Evolutionary conservation across 2,797 vertebrate genomes (phyloP).

Genomic region (Sardinella longiceps): DNA sequence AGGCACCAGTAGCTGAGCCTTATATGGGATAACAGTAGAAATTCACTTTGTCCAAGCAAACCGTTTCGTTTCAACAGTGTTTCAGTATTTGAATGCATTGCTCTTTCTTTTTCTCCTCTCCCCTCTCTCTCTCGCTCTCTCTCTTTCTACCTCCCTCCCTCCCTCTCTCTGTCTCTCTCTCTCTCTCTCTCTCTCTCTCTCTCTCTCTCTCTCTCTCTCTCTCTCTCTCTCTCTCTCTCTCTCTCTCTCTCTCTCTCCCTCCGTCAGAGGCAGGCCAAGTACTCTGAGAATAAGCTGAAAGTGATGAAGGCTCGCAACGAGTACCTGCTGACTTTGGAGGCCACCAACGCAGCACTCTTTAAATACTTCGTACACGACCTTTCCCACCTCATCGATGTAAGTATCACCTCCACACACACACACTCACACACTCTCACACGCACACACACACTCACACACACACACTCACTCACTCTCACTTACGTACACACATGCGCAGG

Average conservation of each 20-base stretch:
- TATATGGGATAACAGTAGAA: background rate
- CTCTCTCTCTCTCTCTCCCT: constrained; percentile 29
- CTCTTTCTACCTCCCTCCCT: background rate
- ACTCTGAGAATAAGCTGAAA: constrained; percentile 98
- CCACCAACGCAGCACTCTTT: constrained; percentile 95
- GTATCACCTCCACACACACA: constrained; percentile 61
- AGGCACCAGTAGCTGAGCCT: background rate
- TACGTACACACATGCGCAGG: constrained; percentile 84
- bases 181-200: background rate
- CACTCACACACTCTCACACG: constrained; percentile 35
- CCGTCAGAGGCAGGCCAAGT: constrained; percentile 93
- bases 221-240: background rate
- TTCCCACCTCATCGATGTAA: constrained; percentile 97
- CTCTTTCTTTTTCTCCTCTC: background rate
- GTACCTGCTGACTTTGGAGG: constrained; percentile 96
- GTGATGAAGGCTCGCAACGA: constrained; percentile 97
- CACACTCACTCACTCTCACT: background rate
- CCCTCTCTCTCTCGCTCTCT: background rate
- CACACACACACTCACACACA: constrained; percentile 31
- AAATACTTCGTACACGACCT: constrained; percentile 99
- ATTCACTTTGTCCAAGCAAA: background rate
- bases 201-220: background rate
- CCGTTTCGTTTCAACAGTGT: background rate
- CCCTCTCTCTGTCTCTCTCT: background rate
- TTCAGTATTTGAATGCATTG: background rate